A percentile compares a stretch with the other conserved stretches of the same genome.
These are phyloP conservation scores for Oryzias javanicus DNA, from an alignment of 2,113 vertebrate genomes.

Conservation along the genomic window DNA sequence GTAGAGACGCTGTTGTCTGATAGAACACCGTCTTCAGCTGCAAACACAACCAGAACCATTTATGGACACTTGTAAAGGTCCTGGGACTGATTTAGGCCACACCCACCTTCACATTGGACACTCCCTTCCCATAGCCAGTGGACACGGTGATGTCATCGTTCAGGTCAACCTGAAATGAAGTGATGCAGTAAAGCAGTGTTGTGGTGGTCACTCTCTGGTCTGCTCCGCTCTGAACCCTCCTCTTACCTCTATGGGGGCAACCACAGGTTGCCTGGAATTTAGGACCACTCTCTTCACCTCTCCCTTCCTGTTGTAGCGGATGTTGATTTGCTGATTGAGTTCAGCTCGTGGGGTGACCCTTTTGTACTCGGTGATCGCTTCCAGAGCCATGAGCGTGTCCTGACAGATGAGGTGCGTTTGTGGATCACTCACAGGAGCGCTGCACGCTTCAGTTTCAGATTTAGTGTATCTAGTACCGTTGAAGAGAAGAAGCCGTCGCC, in stretches of 20 bases:
- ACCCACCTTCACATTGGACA: conserved; percentile 87
- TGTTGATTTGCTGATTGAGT: conserved; percentile 80
- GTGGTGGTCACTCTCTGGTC: not conserved
- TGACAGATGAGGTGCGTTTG: conserved; percentile 38
- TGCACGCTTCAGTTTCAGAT: not conserved
- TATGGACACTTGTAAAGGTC: not conserved
- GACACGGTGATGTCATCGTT: conserved; percentile 71
- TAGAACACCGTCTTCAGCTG: conserved; percentile 88
- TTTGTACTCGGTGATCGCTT: conserved; percentile 84
- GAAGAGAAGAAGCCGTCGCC: conserved; percentile 87
- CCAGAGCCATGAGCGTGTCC: conserved; percentile 87
- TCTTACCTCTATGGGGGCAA: conserved; percentile 66
- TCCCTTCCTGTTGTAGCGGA: conserved; percentile 76
- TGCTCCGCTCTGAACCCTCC: not conserved
- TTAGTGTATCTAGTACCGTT: conserved; percentile 75
- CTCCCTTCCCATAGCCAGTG: conserved; percentile 80
- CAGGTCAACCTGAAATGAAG: conserved; percentile 50
- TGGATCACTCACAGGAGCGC: no score
- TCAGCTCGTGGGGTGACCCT: conserved; percentile 56
- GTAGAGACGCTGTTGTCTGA: conserved; percentile 68
- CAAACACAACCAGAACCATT: not conserved
- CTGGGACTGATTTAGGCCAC: not conserved
- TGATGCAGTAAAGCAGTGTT: not conserved
- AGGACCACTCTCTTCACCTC: conserved; percentile 67
- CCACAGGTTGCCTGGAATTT: conserved; percentile 74